Evolutionary conservation across 2,888 invertebrate genomes (phyloP), one percentile per base, ranked within the genome.

Genomic region (Cylindroiulus punctatus): DNA sequence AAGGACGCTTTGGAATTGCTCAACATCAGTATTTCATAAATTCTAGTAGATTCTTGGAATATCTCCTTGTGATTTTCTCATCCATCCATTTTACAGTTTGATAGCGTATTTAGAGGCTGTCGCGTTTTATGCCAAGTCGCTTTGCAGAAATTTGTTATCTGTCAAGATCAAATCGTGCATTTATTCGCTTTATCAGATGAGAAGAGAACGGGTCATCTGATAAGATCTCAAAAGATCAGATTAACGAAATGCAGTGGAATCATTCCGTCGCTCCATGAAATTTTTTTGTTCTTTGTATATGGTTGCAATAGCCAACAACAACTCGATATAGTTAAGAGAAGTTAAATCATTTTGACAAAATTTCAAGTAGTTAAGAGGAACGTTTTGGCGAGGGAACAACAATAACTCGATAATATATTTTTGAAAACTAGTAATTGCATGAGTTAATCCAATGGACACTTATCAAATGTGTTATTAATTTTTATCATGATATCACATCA

Each of bases 141-240:
- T 76, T 76, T 76, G 12, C 76, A 32, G 76, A 76, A 65, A 65
- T 65, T 26, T 65, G 26, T 10, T 65, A 65, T 65, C 12, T 26
- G 65, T 65, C 65, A 65, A 22, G 65, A 65, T 65, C 65, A 65
- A 26, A 65, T 65, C 65, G 65, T 65, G 65, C 26, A 65, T 26
- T 65, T 65, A 65, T 26, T 65, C 65, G n/a, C 22, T 65, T 65
- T 26, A 26, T 26, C 26, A 65, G 65, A 26, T 26, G 65, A 26
- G 26, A 52, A 52, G 10, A 26, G 26, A 52, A 52, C 4, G n/a
- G n/a, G 52, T 52, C 52, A n/a, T n/a, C 0, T n/a, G n/a, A n/a
- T n/a, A n/a, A n/a, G n/a, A n/a, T 52, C 52, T 52, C n/a, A 14
- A n/a, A n/a, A n/a, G 19, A n/a, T n/a, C 19, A n/a, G 52, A 52